Percentiles rank a stretch among this genome's conserved stretches.
phyloP scores from a whole-genome alignment of 2,113 vertebrate genomes.

The Tachuris rubrigastra region DNA sequence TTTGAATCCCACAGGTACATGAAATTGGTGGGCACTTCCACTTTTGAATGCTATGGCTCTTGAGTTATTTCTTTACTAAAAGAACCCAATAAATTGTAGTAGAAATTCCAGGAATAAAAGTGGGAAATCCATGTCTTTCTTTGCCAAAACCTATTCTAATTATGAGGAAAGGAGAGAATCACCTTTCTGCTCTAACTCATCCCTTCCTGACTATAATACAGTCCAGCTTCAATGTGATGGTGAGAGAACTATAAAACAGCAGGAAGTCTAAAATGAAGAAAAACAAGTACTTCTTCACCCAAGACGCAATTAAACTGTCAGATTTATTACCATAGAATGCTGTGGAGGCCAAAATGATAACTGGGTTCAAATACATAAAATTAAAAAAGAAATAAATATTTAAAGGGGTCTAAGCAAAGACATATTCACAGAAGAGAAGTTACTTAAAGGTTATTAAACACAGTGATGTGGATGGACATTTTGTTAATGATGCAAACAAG shows the following conservation, averaged over 20 bases:
- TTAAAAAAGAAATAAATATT: not conserved
- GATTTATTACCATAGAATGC: not conserved
- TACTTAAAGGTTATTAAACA: not conserved
- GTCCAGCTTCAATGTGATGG: not conserved
- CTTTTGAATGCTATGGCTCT: not conserved
- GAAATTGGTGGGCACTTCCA: not conserved
- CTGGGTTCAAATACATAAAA: not conserved
- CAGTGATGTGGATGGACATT: not conserved
- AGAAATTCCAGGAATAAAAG: not conserved
- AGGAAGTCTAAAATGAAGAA: not conserved
- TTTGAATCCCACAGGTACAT: not conserved
- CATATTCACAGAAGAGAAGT: not conserved
- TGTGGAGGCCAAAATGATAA: not conserved
- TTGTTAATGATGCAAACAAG: not conserved
- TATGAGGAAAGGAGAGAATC: not conserved
- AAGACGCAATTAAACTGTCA: not conserved
- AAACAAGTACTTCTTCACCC: not conserved
- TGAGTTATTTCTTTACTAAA: not conserved
- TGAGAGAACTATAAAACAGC: not conserved
- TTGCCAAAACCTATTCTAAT: not conserved
- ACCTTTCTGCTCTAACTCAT: not conserved
- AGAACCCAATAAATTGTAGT: not conserved
- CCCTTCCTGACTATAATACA: not conserved
- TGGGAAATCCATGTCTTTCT: not conserved
- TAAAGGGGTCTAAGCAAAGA: not conserved